Evolutionary conservation across 2,113 vertebrate genomes (phyloP).

Genomic region (Fulmarus glacialis): DNA sequence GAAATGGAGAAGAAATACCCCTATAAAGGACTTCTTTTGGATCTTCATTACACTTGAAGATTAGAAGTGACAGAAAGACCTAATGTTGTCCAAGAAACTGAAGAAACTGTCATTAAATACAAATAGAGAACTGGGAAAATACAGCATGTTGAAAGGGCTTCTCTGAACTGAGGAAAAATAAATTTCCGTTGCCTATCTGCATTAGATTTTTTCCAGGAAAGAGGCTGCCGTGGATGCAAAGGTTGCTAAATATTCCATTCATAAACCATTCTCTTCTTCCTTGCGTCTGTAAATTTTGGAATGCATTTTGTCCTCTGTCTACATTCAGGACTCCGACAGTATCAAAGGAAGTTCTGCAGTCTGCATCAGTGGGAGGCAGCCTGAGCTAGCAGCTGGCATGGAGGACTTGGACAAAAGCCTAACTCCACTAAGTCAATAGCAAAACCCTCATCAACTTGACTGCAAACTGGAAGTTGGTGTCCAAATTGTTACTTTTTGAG

Average conservation of each 20-base stretch:
- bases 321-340: not conserved
- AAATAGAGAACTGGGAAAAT: slow-evolving; percentile 17
- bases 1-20: slow-evolving; percentile 3
- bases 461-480: not conserved
- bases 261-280: slow-evolving; percentile 31
- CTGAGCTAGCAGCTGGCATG: slow-evolving; percentile 9
- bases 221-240: not conserved
- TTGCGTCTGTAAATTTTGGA: slow-evolving; percentile 20
- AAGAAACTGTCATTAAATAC: slow-evolving; percentile 37
- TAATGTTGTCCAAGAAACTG: slow-evolving; percentile 47
- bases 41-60: slow-evolving; percentile 23
- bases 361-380: slow-evolving; percentile 47
- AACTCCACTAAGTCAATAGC: not conserved
- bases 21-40: not conserved
- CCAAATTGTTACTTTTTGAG: not conserved
- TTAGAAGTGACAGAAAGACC: slow-evolving; percentile 9
- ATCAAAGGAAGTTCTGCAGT: slow-evolving; percentile 30
- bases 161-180: not conserved
- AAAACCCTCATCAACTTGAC: not conserved
- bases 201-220: slow-evolving; percentile 13
- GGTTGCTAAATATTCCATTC: slow-evolving; percentile 32
- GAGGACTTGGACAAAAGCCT: slow-evolving; percentile 37
- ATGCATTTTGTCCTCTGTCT: not conserved
- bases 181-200: not conserved
- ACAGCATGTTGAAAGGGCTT: not conserved